These are phyloP conservation scores for Chymomyza costata DNA, from an alignment of 1,140 invertebrate genomes.

Conservation along the genomic window DNA sequence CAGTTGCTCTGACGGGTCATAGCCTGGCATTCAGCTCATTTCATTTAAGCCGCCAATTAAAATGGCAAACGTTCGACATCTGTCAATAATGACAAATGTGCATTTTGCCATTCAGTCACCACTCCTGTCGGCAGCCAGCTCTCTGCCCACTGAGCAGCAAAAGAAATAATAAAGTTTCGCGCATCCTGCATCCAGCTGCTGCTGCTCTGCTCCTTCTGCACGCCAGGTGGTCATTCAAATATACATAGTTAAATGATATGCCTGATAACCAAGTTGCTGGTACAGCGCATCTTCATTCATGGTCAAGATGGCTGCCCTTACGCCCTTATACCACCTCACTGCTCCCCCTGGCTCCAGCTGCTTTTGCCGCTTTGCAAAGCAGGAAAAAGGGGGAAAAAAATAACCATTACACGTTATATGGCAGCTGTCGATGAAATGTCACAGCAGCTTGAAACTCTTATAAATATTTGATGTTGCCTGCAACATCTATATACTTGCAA, in stretches of 20 bases:
- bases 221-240: background rate
- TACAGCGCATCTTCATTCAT: slow-evolving; percentile 21
- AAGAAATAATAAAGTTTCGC: slow-evolving; percentile 15
- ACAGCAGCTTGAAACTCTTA: slow-evolving; percentile 34
- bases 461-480: slow-evolving; percentile 51
- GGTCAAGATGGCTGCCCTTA: slow-evolving; percentile 24
- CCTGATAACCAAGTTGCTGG: slow-evolving; percentile 18
- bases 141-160: slow-evolving; percentile 15
- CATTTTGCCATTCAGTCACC: slow-evolving; percentile 44
- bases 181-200: background rate
- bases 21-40: slow-evolving; percentile 46
- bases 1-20: slow-evolving; percentile 24
- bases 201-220: too few species aligned
- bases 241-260: slow-evolving; percentile 1
- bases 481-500: too few species aligned
- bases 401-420: slow-evolving; percentile 16
- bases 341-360: slow-evolving; percentile 2
- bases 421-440: slow-evolving; percentile 25
- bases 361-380: slow-evolving; percentile 4
- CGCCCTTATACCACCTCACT: too few species aligned
- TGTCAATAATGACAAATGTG: slow-evolving; percentile 72
- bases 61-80: slow-evolving; percentile 64
- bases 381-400: too few species aligned
- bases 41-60: slow-evolving; percentile 68
- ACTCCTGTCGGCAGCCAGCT: slow-evolving; percentile 6